Evolutionary conservation across 2,888 invertebrate genomes (phyloP).

Genomic region (Unio pictorum): DNA sequence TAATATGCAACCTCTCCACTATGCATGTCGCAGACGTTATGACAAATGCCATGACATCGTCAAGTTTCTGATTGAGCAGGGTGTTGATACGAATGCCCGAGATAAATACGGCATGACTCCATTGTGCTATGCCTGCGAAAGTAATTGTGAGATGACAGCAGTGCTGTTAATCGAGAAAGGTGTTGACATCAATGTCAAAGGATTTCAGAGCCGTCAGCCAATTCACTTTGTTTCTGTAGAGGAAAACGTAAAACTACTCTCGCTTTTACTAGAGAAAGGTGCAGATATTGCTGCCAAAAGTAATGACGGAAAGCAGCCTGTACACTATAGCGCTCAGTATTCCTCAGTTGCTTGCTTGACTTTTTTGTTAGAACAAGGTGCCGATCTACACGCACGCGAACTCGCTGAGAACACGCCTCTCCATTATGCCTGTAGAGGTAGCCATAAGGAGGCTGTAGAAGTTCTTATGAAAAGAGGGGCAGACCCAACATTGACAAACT

Average conservation of each 20-base stretch:
- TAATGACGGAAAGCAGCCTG: slow-evolving; percentile 1
- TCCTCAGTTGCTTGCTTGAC: neutral
- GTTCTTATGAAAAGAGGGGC: too few species aligned
- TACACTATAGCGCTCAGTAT: slow-evolving; percentile 7
- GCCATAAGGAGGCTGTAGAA: too few species aligned
- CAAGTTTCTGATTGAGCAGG: slow-evolving; percentile 3
- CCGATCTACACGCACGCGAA: neutral
- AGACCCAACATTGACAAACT: too few species aligned
- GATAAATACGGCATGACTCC: slow-evolving; percentile 10
- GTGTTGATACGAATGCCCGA: slow-evolving; percentile 6
- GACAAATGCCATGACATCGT: slow-evolving; percentile 5
- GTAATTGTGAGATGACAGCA: neutral
- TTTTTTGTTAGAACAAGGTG: slow-evolving; percentile 3
- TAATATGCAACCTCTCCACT: slow-evolving; percentile 9
- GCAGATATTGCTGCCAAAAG: slow-evolving; percentile 7
- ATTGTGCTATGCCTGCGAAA: slow-evolving; percentile 10
- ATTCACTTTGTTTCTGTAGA: slow-evolving; percentile 9
- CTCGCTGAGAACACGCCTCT: neutral
- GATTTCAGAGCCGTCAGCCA: slow-evolving; percentile 1
- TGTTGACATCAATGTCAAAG: slow-evolving; percentile 5
- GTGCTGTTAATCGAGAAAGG: slow-evolving; percentile 7
- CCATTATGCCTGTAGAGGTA: slow-evolving; percentile 3
- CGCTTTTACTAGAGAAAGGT: slow-evolving; percentile 1
- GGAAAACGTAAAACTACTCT: slow-evolving; percentile 1
- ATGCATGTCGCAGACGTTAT: slow-evolving; percentile 6